These are phyloP conservation scores for Scolopax bukidnonensis DNA, from an alignment of 2,797 vertebrate species.

Conservation along the genomic window DNA sequence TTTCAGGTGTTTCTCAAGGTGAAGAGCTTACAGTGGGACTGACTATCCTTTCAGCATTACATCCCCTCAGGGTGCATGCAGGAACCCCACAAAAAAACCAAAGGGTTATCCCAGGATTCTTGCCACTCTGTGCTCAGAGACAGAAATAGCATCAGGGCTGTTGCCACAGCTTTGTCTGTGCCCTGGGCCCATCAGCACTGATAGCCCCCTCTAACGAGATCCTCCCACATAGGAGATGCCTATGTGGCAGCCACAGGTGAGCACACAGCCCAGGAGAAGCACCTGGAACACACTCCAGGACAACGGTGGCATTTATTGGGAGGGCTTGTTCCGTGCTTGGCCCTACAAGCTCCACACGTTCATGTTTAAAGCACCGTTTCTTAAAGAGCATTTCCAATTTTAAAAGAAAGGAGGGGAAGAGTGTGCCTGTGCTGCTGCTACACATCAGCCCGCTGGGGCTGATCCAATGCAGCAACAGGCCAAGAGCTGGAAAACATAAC, in stretches of 20 bases:
- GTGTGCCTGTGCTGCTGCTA: accelerated
- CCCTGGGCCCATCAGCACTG: not conserved
- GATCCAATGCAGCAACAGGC: not conserved
- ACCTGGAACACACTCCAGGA: not conserved
- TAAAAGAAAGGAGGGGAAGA: not conserved
- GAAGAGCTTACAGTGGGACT: not conserved
- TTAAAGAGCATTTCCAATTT: not conserved
- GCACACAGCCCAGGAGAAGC: not conserved
- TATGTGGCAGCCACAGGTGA: not conserved
- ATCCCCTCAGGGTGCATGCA: accelerated
- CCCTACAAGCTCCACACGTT: not conserved
- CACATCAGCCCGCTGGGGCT: not conserved
- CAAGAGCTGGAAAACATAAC: not conserved
- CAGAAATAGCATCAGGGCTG: not conserved
- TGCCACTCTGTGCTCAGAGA: not conserved
- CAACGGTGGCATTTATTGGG: not conserved
- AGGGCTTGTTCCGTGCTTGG: not conserved
- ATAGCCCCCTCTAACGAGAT: not conserved
- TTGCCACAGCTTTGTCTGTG: not conserved
- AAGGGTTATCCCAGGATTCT: not conserved
- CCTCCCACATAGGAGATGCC: not conserved
- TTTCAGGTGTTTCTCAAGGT: not conserved
- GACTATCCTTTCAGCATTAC: not conserved
- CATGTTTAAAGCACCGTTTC: not conserved
- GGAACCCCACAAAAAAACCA: not conserved